Base-by-base conservation (phyloP, 2,888 invertebrate species). In the Machimus rusticus region DNA sequence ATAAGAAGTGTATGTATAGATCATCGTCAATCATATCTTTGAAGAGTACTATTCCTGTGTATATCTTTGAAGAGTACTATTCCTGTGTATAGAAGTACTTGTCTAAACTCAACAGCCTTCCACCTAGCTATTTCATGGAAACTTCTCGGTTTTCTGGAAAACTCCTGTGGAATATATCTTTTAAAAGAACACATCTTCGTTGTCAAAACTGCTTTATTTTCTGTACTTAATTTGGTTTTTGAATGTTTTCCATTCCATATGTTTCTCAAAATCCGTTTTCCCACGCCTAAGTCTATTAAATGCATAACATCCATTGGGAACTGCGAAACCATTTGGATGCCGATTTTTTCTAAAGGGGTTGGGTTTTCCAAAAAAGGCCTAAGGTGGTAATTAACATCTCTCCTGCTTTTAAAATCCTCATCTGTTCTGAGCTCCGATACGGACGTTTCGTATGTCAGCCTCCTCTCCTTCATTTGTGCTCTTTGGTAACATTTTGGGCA, bases 271-370 rank as follows among this genome's bases (percentile, higher is more conserved):
- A 88, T 51, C 66, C 87, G 88, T 87, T 88, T 88, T 1, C 37
- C 43, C 4, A 89, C 88, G 39, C 89, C 89, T 43, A 89, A 84
- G 46, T 88, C 87, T 55, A 89, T 84, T 23, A 86, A 23, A 79
- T 88, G 88, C 88, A 88, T 88, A 12, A 57, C 46, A 37, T 88
- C 88, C 5, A 88, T 28, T 66, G 88, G 88, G 57, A 88, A 88
- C 19, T 88, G 87, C 2, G 37, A 81, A 2, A 88, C 51, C 88
- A 88, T 88, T 31, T 28, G 9, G 9, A 86, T 74, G 5, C 23
- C 23, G n/a, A 87, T 76, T n/a, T 23, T 16, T 77, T 88, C 87
- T 34, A 88, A 86, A 23, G 66, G 19, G 51, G 81, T 19, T 4
- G 12, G 1, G 12, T 82, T 76, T 31, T 46, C 14, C 31, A n/a